Base-by-base conservation (phyloP, 2,113 vertebrate genomes). In the Sarotherodon lohbergeri region DNA sequence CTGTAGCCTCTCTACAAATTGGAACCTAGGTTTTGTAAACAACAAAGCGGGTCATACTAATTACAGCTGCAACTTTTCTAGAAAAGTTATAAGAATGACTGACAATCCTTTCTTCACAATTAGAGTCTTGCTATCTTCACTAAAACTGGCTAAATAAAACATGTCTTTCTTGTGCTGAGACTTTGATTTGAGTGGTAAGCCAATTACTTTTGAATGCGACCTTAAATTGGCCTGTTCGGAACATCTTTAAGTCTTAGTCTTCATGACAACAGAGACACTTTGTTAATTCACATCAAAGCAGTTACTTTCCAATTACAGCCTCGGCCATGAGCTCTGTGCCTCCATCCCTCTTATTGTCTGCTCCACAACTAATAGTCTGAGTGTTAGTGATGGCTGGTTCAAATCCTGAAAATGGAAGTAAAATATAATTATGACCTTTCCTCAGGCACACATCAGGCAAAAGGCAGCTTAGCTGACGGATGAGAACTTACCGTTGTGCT, bases 281-380 rank as follows among this genome's bases (percentile, higher is more conserved):
- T 82, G 89, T 90, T 92, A 91, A 92, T 90, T 93, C 86, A 92
- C 92, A 91, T 94, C 94, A 94, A 89, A 93, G 88, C 56, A 80
- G 83, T 87, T 88, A 88, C 88, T 86, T 92, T 90, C 90, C 90
- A 94, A 88, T 94, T 92, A 93, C 86, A 84, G 89, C 78, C 57
- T 32, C 48, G 3, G 68, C 83, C 50, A 56, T 81, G 85, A 78
- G 88, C 79, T 85, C 39, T 14, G n/a, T 4, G 48, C 56, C 71
- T 55, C 24, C 36, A 54, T 46, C 80, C 57, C 36, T 61, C 73
- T 84, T 41, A 29, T 39, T 56, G 89, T 79, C 90, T 71, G 56
- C 80, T 90, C 46, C 68, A 11, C 41, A 4, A 5, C 85, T 83
- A 82, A 89, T 41, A 82, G 86, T 27, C 61, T n/a, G 13, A 78